Evolutionary conservation across 2,113 vertebrate genomes (phyloP), one percentile per base, ranked within the genome.

Genomic region (Coracopsis vasa): DNA sequence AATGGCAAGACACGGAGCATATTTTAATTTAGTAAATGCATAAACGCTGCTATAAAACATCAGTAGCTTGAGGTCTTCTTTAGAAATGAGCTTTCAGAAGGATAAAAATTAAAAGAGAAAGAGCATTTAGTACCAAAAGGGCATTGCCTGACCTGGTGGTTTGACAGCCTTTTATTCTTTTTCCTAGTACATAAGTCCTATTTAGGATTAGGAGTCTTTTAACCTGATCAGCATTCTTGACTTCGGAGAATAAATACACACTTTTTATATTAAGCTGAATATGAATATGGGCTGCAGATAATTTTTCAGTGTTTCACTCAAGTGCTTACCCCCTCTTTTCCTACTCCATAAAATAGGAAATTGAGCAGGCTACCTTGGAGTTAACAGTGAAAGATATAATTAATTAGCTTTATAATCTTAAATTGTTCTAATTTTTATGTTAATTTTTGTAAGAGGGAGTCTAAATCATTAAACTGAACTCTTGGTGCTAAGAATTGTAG

Each of bases 21-120:
- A 97, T 96, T 98, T 97, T 97, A 97, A 98, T 90, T 96, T 98
- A 97, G 97, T 96, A 94, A 98, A 97, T 88, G 97, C 97, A 95
- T 94, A 97, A 90, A 95, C 95, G 69, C 74, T 97, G 83, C 95
- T 85, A 77, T 98, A 97, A 97, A 71, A 74, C 60, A 94, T 93
- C 79, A 61, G 66, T 90, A 83, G 84, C 79, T 92, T 96, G 83
- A 91, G 29, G 77, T 92, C 92, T 91, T 93, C 95, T 93, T 86
- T 94, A 75, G 86, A 94, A 96, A 96, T 92, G 75, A 93, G 88
- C 90, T 95, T 71, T 94, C 92, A 96, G 48, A 72, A 77, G 17
- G 8, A 6, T 78, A 51, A 51, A 27, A 14, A 0, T 21, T 56
- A 31, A 47, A 56, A 80, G 56, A 92, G 48, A 51, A 84, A 50